Conservation (phyloP, 2,888 invertebrate species). For the Andrena trimmerana region DNA sequence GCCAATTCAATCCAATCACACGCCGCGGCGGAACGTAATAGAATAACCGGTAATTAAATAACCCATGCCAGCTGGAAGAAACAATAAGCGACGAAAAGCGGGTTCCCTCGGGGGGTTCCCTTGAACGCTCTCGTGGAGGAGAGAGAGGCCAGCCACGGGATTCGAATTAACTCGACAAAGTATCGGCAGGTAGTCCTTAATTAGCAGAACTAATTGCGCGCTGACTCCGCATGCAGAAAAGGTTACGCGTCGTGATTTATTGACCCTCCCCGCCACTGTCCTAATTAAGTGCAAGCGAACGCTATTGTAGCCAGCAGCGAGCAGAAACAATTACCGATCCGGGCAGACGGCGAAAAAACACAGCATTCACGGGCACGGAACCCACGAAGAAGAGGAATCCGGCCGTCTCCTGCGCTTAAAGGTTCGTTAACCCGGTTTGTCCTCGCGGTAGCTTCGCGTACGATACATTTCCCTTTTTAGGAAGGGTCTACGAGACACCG, state of each 20-base stretch:
- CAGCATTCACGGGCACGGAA: slow-evolving; percentile 62
- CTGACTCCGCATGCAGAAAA: slow-evolving; percentile 77
- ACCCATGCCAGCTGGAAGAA: slow-evolving; percentile 41
- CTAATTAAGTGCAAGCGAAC: slow-evolving; percentile 80
- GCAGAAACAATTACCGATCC: slow-evolving; percentile 71
- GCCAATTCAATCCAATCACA: slow-evolving; percentile 37
- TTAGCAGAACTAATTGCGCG: slow-evolving; percentile 81
- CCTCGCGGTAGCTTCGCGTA: slow-evolving; percentile 29
- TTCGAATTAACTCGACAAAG: slow-evolving; percentile 81
- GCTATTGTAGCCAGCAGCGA: slow-evolving; percentile 70
- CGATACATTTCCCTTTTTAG: slow-evolving; percentile 58
- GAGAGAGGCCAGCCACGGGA: slow-evolving; percentile 62
- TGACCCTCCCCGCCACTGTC: slow-evolving; percentile 74
- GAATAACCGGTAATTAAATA: slow-evolving; percentile 58
- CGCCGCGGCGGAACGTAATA: slow-evolving; percentile 27
- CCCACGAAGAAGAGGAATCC: slow-evolving; percentile 56
- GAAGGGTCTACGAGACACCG: slow-evolving; percentile 25
- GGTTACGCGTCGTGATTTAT: slow-evolving; percentile 81
- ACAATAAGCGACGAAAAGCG: slow-evolving; percentile 55
- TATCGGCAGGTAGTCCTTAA: slow-evolving; percentile 81
- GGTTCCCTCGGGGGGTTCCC: slow-evolving; percentile 51
- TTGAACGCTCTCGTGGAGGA: neutral
- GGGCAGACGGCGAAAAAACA: slow-evolving; percentile 58
- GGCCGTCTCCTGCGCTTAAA: slow-evolving; percentile 30
- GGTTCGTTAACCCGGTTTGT: slow-evolving; percentile 69